Evolutionary conservation across 2,113 vertebrate genomes (phyloP), one percentile per base, ranked within the genome.

Genomic region (Orientallactaga bullata): DNA sequence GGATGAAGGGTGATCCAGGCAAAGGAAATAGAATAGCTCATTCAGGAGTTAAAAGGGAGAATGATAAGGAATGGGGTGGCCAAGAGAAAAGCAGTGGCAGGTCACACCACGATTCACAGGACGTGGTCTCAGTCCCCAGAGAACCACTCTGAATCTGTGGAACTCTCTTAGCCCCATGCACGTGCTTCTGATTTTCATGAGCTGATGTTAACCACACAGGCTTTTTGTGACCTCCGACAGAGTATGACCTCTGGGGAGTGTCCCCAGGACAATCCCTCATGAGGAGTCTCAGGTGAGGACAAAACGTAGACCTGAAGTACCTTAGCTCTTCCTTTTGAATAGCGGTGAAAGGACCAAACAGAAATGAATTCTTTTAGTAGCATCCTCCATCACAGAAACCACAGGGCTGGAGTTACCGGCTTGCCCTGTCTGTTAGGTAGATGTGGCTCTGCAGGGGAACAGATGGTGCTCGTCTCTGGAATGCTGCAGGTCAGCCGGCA

Each of bases 11-110:
- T 79, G 71, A 79, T 91, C 32, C 35, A 32, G 65, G 66, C 35
- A 42, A 81, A 84, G 42, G n/a, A 79, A 94, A 71, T 37, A 89
- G 81, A 69, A 63, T 28, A 35, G 61, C 68, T 63, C 42, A 47
- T 47, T 47, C 42, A 47, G 42, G 42, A 47, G 5, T 69, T 61
- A n/a, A 61, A 66, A 42, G 28, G 20, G 42, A 42, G 42, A 68
- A 21, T n/a, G 30, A 26, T 3, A 0, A 65, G 17, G 8, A n/a
- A 0, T 68, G 58, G n/a, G 60, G 23, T 26, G n/a, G 17, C 47
- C 7, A 69, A 77, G 79, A 78, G 24, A 8, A 35, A 73, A 47
- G 61, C 51, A 63, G n/a, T 10, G 55, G 10, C 32, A 80, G 28
- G 72, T 35, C 51, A 16, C 58, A 30, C n/a, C 1, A 7, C 74